Conservation (phyloP, 2,113 vertebrate species). For the Cricetomys ansorgei region DNA sequence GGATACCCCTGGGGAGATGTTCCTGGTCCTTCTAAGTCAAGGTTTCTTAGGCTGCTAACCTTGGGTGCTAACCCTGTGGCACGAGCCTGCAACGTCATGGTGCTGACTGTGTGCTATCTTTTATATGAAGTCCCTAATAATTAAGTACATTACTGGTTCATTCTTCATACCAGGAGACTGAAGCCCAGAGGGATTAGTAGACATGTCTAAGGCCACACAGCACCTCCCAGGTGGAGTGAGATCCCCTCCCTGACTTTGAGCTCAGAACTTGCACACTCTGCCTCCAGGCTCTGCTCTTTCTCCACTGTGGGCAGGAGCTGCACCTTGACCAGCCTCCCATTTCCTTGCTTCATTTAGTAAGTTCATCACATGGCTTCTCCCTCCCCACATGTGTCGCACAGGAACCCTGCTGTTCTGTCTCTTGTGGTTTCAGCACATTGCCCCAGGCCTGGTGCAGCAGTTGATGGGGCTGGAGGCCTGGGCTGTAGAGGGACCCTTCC, state of each 20-base stretch:
- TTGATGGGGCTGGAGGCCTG: accelerated
- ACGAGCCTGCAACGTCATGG: neutral
- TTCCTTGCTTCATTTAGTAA: neutral
- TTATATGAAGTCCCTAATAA: neutral
- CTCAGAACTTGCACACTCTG: neutral
- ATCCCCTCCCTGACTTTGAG: neutral
- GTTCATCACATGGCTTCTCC: accelerated
- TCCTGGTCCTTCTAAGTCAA: neutral
- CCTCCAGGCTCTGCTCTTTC: neutral
- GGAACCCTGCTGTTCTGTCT: neutral
- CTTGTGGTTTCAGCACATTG: neutral
- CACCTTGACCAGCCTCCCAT: neutral
- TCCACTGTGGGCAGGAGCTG: accelerated
- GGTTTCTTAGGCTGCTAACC: neutral
- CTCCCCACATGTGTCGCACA: accelerated
- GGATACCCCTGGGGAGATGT: neutral
- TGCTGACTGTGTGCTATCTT: neutral
- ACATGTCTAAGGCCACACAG: neutral
- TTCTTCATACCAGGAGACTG: neutral
- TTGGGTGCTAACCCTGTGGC: neutral
- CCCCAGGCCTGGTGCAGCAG: neutral
- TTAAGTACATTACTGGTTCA: neutral
- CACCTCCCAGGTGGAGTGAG: neutral
- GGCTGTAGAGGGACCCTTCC: neutral
- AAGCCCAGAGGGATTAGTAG: neutral